Evolutionary conservation across 2,797 vertebrate species (phyloP), one percentile per base, ranked within the genome.

Genomic region (Mastacembelus armatus): DNA sequence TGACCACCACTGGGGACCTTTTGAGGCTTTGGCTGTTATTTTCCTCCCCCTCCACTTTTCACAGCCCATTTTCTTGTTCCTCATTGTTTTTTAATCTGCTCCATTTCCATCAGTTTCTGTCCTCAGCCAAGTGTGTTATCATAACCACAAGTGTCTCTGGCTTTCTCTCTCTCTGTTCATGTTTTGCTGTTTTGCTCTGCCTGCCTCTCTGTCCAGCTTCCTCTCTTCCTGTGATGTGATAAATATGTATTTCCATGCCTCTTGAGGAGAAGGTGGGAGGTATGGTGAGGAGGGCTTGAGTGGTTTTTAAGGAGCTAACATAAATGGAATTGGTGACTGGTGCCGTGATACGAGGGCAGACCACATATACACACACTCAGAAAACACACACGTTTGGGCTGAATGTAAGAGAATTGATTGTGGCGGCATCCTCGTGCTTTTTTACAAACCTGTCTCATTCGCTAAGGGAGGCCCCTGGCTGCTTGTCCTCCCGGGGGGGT

Each of bases 201-300:
- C 49, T 44, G 5, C 56, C 56, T 62, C 18, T 66, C 26, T 55
- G 51, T 66, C 50, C 9, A 10, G 42, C 62, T 71, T 14, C 64
- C 35, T 67, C 68, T 66, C 55, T 76, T 56, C 26, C 60, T 77
- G 59, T 69, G 66, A 71, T 77, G 77, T 71, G 71, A 89, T 89
- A 88, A 89, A 91, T 89, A 91, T 92, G 84, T 88, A 89, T 90
- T 83, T 86, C 68, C 47, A 59, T 30, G 50, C 48, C 47, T 54
- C 59, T 81, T 64, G 33, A 22, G 21, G 36, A 58, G 39, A 19
- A 38, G 64, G 19, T 36, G 62, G 49, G 70, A 36, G 35, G 55
- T 38, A 33, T 26, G 26, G 29, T 0, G 35, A 66, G 66, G 47
- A 50, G 52, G 54, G 45, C 61, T 51, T 70, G 76, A 83, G 85